phyloP scores from a whole-genome alignment of 2,113 vertebrate species.

The Chloropsis cyanopogon region DNA sequence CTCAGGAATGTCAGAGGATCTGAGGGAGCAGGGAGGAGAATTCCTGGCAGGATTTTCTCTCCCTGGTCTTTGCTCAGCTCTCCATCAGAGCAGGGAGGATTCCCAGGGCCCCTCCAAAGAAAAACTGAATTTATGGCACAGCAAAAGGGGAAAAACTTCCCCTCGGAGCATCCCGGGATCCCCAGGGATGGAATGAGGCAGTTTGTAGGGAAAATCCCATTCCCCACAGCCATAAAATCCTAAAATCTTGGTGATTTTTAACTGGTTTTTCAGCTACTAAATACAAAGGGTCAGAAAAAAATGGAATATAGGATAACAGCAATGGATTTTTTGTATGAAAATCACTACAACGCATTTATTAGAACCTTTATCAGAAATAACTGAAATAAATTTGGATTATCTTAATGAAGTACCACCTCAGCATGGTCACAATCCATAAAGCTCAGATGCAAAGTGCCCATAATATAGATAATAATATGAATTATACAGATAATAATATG shows the following conservation, averaged over 20 bases:
- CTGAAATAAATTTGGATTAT: not conserved
- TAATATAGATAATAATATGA: not conserved
- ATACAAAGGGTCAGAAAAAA: not conserved
- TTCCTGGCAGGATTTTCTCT: not conserved
- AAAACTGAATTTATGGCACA: too few relatives aligned
- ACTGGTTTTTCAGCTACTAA: not conserved
- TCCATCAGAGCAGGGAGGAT: not conserved
- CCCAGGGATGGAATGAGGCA: not conserved
- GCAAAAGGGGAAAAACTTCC: not conserved
- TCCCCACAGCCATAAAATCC: not conserved
- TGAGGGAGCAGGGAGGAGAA: not conserved
- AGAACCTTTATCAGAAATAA: not conserved
- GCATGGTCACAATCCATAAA: not conserved
- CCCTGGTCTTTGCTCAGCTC: not conserved
- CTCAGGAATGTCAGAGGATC: not conserved
- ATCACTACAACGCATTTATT: not conserved
- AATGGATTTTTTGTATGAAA: fast-evolving
- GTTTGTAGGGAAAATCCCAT: not conserved
- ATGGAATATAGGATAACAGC: fast-evolving
- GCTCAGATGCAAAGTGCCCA: not conserved
- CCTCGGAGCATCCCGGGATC: not conserved
- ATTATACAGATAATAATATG: too few relatives aligned
- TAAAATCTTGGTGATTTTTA: not conserved
- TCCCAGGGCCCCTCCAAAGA: not conserved
- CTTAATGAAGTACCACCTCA: not conserved